These are phyloP conservation scores for Calyptommatus sinebrachiatus DNA, from an alignment of 2,113 vertebrate species.

Conservation along the genomic window DNA sequence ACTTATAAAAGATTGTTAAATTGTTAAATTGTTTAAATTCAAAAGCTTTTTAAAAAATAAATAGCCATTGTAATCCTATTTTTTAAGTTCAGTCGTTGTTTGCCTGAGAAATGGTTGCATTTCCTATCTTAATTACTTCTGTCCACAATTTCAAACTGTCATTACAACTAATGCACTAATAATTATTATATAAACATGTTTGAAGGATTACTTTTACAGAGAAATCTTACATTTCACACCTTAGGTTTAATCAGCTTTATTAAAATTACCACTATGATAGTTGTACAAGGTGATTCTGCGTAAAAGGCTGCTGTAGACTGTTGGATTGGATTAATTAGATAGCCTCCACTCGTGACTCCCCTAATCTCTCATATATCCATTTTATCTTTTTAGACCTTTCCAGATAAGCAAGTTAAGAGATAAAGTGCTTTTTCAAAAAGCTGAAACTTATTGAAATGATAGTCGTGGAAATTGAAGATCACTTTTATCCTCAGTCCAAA, in stretches of 20 bases:
- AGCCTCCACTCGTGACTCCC: not conserved
- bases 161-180: not conserved
- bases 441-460: not conserved
- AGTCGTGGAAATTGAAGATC: not conserved
- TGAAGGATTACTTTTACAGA: not conserved
- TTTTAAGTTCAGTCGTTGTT: too few relatives aligned
- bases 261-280: not conserved
- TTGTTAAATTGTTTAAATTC: too few relatives aligned
- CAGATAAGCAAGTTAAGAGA: conserved; percentile 15
- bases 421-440: not conserved
- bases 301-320: not conserved
- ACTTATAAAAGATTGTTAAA: not conserved
- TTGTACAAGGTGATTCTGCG: conserved; percentile 3
- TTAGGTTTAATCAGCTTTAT: not conserved
- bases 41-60: not conserved
- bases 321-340: conserved; percentile 31
- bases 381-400: conserved; percentile 43
- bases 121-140: too few relatives aligned
- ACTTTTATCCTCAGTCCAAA: too few relatives aligned
- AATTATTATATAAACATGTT: not conserved
- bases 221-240: not conserved
- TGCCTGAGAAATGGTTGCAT: too few relatives aligned
- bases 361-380: conserved; percentile 43
- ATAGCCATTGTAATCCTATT: too few relatives aligned
- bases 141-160: not conserved